Evolutionary conservation across 1,140 invertebrate species (phyloP).

Genomic region (Brachionus manjavacas): DNA sequence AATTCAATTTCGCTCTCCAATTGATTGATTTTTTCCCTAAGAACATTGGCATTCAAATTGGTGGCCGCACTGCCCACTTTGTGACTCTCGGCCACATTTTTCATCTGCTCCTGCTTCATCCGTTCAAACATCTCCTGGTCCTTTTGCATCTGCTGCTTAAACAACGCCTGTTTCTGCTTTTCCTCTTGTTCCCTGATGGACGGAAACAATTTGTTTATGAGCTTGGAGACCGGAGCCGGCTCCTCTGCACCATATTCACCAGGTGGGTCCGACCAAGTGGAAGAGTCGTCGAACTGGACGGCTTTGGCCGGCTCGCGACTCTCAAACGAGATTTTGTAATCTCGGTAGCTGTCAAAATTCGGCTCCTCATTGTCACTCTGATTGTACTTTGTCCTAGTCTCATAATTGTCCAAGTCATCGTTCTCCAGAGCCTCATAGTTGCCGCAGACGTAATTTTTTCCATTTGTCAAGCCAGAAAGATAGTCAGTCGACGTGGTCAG

Average conservation of each 20-base stretch:
- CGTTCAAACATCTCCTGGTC: conserved; percentile 20
- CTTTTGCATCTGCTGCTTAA: conserved; percentile 44
- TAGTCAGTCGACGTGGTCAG: not conserved
- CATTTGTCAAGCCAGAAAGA: not conserved
- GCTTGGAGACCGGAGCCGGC: conserved; percentile 51
- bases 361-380: not conserved
- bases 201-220: conserved; percentile 53
- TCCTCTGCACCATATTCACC: conserved; percentile 42
- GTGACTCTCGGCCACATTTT: conserved; percentile 41
- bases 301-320: not conserved
- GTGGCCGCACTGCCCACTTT: conserved; percentile 44
- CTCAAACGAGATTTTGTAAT: conserved; percentile 12
- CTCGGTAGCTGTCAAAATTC: conserved; percentile 28
- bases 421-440: not conserved
- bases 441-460: not conserved
- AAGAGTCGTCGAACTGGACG: not conserved
- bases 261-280: not conserved
- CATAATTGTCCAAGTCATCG: not conserved
- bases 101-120: conserved; percentile 45
- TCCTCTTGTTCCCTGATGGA: conserved; percentile 48
- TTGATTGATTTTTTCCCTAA: conserved; percentile 53
- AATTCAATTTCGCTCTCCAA: conserved; percentile 55
- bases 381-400: not conserved
- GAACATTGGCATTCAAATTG: conserved; percentile 51
- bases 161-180: conserved; percentile 46